Percentiles rank a stretch among this genome's conserved stretches.
Conservation (phyloP, 1,140 invertebrate species). For the Leptopilina clavipes region DNA sequence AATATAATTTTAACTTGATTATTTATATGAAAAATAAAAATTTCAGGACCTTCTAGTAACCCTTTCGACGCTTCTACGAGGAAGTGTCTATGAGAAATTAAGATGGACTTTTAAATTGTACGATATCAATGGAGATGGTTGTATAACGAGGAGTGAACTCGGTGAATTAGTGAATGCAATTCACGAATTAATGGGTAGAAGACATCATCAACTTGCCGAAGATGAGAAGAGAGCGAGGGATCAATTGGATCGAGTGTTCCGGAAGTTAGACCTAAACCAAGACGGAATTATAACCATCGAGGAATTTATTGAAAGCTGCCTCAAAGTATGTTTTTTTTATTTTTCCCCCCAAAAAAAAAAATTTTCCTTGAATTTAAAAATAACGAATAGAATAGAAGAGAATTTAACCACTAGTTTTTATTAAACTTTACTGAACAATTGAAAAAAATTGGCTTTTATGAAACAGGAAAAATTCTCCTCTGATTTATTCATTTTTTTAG, state of each 20-base stretch:
- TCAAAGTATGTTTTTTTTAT: conserved; percentile 79
- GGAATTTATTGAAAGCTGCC: conserved; percentile 96
- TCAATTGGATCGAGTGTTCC: conserved; percentile 88
- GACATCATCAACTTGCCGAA: conserved; percentile 80
- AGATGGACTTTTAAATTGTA: conserved; percentile 96
- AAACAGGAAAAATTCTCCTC: no score
- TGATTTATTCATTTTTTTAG: no score
- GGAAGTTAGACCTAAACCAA: conserved; percentile 94
- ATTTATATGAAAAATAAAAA: not conserved
- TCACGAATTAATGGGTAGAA: conserved; percentile 91
- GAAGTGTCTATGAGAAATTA: conserved; percentile 93
- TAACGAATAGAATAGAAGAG: no score
- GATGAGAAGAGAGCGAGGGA: conserved; percentile 88
- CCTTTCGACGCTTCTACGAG: conserved; percentile 90
- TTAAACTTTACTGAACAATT: no score
- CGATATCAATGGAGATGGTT: conserved; percentile 95
- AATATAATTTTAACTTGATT: no score
- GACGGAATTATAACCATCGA: conserved; percentile 97
- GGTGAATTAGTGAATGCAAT: conserved; percentile 92
- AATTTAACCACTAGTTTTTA: no score
- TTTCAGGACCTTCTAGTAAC: conserved; percentile 91
- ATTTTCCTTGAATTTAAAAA: no score
- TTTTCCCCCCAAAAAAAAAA: no score
- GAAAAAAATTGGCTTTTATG: no score
- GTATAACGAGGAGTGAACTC: conserved; percentile 92